These are phyloP conservation scores for Ennomos erosarius DNA, from an alignment of 2,888 invertebrate genomes.

Conservation along the genomic window DNA sequence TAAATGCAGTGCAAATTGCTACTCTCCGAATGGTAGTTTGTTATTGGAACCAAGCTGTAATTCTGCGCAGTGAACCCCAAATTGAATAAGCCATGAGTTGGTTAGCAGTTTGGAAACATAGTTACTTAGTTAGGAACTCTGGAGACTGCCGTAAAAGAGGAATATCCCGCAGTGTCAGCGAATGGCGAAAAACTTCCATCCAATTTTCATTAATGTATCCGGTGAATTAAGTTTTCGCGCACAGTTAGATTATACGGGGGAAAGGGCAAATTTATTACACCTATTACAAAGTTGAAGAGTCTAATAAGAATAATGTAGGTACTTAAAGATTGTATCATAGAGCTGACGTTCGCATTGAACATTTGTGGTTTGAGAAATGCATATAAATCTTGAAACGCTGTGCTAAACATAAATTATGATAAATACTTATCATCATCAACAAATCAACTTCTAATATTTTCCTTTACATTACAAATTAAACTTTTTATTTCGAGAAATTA, in stretches of 20 bases:
- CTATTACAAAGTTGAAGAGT: slow-evolving; percentile 31
- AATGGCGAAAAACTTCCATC: slow-evolving; percentile 35
- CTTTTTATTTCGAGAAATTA: no score
- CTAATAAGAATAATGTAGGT: slow-evolving; percentile 18
- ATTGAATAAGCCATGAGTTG: slow-evolving; percentile 46
- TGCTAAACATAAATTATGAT: no score
- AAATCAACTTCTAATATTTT: no score
- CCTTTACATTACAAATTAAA: no score
- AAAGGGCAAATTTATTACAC: slow-evolving; percentile 35
- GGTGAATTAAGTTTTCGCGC: slow-evolving; percentile 34
- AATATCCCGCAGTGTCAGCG: slow-evolving; percentile 29
- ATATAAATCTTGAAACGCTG: no score
- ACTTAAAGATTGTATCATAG: slow-evolving; percentile 12
- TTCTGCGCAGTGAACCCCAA: slow-evolving; percentile 14
- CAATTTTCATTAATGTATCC: slow-evolving; percentile 42
- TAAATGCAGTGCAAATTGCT: slow-evolving; percentile 11
- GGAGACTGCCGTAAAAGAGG: slow-evolving; percentile 32
- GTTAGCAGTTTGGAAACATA: slow-evolving; percentile 44
- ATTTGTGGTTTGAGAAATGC: no score
- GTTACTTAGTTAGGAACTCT: slow-evolving; percentile 44
- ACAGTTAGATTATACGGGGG: slow-evolving; percentile 30
- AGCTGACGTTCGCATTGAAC: neutral
- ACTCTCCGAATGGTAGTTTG: slow-evolving; percentile 15
- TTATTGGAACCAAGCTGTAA: slow-evolving; percentile 5
- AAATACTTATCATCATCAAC: no score